Evolutionary conservation across 1,140 invertebrate species (phyloP).

Genomic region (Drosophila oshimai): DNA sequence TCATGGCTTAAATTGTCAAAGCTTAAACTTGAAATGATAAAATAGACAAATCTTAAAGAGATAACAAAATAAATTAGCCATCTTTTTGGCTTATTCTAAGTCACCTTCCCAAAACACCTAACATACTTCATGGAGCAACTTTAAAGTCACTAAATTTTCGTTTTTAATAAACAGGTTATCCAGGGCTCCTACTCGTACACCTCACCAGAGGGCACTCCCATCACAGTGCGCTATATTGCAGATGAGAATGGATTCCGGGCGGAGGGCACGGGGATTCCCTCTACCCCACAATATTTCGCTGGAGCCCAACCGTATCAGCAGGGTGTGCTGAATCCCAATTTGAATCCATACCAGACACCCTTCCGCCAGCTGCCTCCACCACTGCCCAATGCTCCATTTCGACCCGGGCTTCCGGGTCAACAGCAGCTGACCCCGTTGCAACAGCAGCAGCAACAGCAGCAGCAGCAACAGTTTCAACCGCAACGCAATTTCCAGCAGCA

Average conservation of each 20-base stretch:
- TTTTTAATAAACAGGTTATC: conserved; percentile 53
- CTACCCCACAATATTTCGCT: conserved; percentile 85
- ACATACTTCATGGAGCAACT: not conserved
- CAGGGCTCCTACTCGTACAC: conserved; percentile 85
- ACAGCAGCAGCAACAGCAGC: conserved; percentile 50
- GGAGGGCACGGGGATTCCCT: conserved; percentile 85
- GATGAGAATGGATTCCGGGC: conserved; percentile 85
- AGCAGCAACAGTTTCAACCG: conserved; percentile 48
- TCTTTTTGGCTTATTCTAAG: not conserved
- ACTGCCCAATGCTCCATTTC: conserved; percentile 32
- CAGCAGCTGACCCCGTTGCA: conserved; percentile 31
- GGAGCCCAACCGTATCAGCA: conserved; percentile 82
- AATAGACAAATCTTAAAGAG: too few species aligned
- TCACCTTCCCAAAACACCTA: not conserved
- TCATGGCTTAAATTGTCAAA: too few species aligned
- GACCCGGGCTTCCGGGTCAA: conserved; percentile 50
- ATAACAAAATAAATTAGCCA: not conserved
- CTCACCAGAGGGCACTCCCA: conserved; percentile 84
- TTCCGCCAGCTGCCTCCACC: conserved; percentile 52
- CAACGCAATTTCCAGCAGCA: conserved; percentile 50
- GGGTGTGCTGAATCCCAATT: conserved; percentile 65
- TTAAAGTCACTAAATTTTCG: not conserved
- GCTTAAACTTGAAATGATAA: too few species aligned
- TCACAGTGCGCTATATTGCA: conserved; percentile 85
- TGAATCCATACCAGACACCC: conserved; percentile 78